Evolutionary conservation across 2,888 invertebrate genomes (phyloP).

Genomic region (Eledona agricola): DNA sequence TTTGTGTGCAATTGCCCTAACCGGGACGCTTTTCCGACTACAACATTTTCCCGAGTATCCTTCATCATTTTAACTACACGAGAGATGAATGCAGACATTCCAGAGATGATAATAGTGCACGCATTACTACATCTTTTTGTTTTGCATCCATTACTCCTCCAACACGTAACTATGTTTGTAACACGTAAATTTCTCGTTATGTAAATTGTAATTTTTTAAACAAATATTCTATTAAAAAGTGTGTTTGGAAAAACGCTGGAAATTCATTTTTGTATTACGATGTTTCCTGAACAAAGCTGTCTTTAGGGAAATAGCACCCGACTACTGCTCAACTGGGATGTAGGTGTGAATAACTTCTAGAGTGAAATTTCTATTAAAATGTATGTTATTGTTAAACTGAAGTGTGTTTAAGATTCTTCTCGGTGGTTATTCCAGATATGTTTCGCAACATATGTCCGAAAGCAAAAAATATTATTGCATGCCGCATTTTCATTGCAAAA

Average conservation of each 20-base stretch:
- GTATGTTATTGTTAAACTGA: constrained; percentile 56
- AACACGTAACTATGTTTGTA: constrained; percentile 51
- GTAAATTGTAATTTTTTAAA: constrained; percentile 46
- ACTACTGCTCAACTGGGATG: constrained; percentile 50
- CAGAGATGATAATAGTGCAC: constrained; percentile 40
- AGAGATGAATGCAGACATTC: constrained; percentile 45
- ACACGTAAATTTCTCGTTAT: constrained; percentile 53
- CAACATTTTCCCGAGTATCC: constrained; percentile 13
- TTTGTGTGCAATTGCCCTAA: constrained; percentile 23
- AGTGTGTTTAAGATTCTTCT: constrained; percentile 48
- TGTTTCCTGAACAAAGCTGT: constrained; percentile 45
- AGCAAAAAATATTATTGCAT: no score
- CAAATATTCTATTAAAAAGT: no score
- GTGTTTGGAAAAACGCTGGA: constrained; percentile 13
- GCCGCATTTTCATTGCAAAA: no score
- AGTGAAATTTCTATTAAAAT: constrained; percentile 56
- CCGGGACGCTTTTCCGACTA: constrained; percentile 4
- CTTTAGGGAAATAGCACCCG: constrained; percentile 49
- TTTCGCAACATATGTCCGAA: no score
- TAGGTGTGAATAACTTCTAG: constrained; percentile 48
- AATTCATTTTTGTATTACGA: constrained; percentile 38
- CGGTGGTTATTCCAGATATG: no score
- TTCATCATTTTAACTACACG: constrained; percentile 13
- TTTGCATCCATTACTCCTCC: constrained; percentile 48
- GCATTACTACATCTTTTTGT: constrained; percentile 50